Evolutionary conservation across 1,140 invertebrate species (phyloP), one percentile per base, ranked within the genome.

Genomic region (Aculops lycopersici): DNA sequence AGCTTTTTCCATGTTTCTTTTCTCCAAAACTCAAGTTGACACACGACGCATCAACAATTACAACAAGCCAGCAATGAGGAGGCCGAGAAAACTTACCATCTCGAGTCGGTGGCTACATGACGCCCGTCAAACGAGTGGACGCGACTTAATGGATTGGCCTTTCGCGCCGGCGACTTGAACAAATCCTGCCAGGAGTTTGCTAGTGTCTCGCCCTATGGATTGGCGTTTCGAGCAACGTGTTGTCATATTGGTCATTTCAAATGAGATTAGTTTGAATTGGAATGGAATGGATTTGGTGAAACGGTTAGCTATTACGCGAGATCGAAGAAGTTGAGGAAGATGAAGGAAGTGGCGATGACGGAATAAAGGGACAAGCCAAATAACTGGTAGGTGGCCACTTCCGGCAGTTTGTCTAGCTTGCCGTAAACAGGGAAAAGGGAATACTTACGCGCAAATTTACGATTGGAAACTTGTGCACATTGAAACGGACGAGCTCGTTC

Each of bases 81-180:
- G n/a, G n/a, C n/a, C n/a, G n/a, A 24, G 14, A 16, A 38, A 20
- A 52, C 57, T 65, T 62, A 84, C 84, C 84, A 95, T 44, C 66
- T 61, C 5, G 70, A 64, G 55, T 92, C 81, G 3, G 69, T 69
- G 47, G 88, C 64, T 17, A 95, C 69, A 55, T 94, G 81, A 52
- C 76, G 75, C 21, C 83, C 79, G 56, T 72, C 78, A 54, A 94
- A 95, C 48, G 81, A 86, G 60, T 81, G 88, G 49, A 95, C 74
- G n/a, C n/a, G n/a, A n/a, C n/a, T n/a, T n/a, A n/a, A n/a, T n/a
- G n/a, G n/a, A n/a, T n/a, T n/a, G n/a, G n/a, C n/a, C n/a, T n/a
- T n/a, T n/a, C n/a, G n/a, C n/a, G n/a, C n/a, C n/a, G n/a, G n/a
- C n/a, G n/a, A n/a, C n/a, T n/a, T n/a, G n/a, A n/a, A n/a, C n/a